Evolutionary conservation across 35 echinoderm and acorn worm genomes (phyloP).

Genomic region (Heliocidaris tuberculata): DNA sequence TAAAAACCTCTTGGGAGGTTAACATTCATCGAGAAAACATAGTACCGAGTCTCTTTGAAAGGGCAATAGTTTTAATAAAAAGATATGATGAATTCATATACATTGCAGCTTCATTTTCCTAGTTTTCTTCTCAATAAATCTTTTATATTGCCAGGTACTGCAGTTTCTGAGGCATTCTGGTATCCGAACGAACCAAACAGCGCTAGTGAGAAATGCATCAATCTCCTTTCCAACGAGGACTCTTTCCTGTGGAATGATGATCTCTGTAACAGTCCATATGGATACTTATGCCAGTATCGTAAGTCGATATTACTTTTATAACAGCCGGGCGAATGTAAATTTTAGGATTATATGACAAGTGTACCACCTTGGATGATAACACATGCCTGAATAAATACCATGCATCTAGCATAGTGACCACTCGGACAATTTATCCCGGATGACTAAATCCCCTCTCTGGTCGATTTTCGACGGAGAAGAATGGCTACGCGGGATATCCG

Average conservation of each 20-base stretch:
- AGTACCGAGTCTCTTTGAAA: not conserved
- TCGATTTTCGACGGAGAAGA: too few species aligned
- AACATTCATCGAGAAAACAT: too few species aligned
- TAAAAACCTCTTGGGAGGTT: too few species aligned
- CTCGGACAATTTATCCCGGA: too few species aligned
- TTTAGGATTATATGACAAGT: not conserved
- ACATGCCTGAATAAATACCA: not conserved
- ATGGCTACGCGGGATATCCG: too few species aligned
- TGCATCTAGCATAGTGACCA: too few species aligned
- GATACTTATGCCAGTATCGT: slow-evolving; percentile 32
- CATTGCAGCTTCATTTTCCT: not conserved
- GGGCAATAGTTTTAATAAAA: not conserved
- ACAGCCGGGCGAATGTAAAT: too few species aligned
- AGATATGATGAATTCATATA: not conserved
- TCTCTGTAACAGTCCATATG: not conserved
- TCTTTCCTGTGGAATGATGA: slow-evolving; percentile 20
- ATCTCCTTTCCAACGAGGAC: not conserved
- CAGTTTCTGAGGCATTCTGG: slow-evolving; percentile 6
- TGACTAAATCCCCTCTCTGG: not conserved
- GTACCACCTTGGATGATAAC: too few species aligned
- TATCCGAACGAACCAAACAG: not conserved
- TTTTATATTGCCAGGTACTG: not conserved
- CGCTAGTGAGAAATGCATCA: not conserved
- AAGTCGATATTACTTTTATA: not conserved
- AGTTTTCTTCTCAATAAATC: not conserved